Conservation (phyloP, 2,797 vertebrate species). For the Chromis chromis region DNA sequence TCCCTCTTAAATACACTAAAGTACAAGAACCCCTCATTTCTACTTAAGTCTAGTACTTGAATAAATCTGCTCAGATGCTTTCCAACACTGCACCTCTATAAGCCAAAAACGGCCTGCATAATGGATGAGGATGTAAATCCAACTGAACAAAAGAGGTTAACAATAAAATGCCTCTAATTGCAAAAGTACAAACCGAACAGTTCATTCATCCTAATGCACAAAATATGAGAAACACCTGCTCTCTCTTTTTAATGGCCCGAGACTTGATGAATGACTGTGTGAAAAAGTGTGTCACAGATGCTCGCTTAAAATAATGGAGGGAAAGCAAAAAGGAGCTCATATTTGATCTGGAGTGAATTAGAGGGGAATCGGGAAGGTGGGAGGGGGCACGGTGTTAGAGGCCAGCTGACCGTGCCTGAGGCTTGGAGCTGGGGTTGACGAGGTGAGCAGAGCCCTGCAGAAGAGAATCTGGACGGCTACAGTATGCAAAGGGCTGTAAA, state of each 20-base stretch:
- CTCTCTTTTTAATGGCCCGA: neutral
- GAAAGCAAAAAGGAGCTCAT: slow-evolving; percentile 1
- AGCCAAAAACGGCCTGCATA: slow-evolving; percentile 25
- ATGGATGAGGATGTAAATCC: slow-evolving; percentile 22
- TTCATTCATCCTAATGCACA: slow-evolving; percentile 12
- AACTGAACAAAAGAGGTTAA: slow-evolving; percentile 18
- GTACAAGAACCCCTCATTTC: neutral
- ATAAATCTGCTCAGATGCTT: neutral
- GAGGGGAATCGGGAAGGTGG: slow-evolving; percentile 20
- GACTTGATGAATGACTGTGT: slow-evolving; percentile 42
- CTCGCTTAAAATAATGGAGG: slow-evolving; percentile 36
- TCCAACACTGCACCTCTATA: neutral
- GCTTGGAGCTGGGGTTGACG: slow-evolving; percentile 57
- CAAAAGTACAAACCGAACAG: slow-evolving; percentile 21
- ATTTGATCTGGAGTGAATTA: slow-evolving; percentile 67
- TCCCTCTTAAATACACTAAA: neutral
- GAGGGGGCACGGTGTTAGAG: slow-evolving; percentile 32
- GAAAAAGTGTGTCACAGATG: slow-evolving; percentile 26
- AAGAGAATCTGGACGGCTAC: slow-evolving; percentile 69
- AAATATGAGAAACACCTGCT: slow-evolving; percentile 51
- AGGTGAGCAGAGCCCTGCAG: slow-evolving; percentile 67
- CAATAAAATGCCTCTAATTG: slow-evolving; percentile 23
- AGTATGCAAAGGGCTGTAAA: slow-evolving; percentile 73
- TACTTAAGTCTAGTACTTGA: no score
- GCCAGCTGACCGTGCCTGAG: slow-evolving; percentile 64